Conservation (phyloP, 1,140 invertebrate genomes). For the Neomicropteryx cornuta region DNA sequence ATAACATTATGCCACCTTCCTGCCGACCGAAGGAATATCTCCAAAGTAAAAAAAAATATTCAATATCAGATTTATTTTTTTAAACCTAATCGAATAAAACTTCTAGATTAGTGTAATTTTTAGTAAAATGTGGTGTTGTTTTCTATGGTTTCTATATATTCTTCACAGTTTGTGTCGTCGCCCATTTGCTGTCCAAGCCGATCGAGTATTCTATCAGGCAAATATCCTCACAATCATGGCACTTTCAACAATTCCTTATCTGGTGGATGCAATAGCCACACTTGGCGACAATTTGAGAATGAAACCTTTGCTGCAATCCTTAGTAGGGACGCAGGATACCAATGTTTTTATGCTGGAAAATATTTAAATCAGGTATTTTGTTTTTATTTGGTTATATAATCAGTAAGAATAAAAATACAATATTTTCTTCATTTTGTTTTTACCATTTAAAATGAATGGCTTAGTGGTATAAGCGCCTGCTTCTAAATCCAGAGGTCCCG, state of each 20-base stretch:
- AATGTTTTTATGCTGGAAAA: constrained; percentile 78
- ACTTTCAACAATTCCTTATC: constrained; percentile 65
- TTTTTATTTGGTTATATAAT: constrained; percentile 3
- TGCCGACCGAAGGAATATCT: no score
- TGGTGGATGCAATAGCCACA: constrained; percentile 61
- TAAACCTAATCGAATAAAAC: no score
- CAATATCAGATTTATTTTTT: no score
- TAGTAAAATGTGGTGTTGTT: constrained; percentile 9
- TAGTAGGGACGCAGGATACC: constrained; percentile 49
- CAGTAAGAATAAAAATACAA: no score
- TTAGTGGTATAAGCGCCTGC: no score
- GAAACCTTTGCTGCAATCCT: constrained; percentile 57
- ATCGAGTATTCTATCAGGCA: constrained; percentile 73
- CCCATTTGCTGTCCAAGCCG: constrained; percentile 86
- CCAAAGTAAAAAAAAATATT: no score
- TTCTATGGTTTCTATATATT: constrained; percentile 2
- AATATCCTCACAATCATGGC: constrained; percentile 73
- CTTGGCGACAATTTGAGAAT: constrained; percentile 58
- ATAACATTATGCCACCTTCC: no score
- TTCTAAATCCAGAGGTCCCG: no score
- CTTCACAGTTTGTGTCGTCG: constrained; percentile 59
- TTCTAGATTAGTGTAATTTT: constrained; percentile 4
- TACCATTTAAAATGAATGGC: no score
- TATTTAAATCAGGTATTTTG: constrained; percentile 65
- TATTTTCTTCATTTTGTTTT: no score